Evolutionary conservation across 2,888 invertebrate species (phyloP), one percentile per base, ranked within the genome.

Genomic region (Oxystoma pomonae): DNA sequence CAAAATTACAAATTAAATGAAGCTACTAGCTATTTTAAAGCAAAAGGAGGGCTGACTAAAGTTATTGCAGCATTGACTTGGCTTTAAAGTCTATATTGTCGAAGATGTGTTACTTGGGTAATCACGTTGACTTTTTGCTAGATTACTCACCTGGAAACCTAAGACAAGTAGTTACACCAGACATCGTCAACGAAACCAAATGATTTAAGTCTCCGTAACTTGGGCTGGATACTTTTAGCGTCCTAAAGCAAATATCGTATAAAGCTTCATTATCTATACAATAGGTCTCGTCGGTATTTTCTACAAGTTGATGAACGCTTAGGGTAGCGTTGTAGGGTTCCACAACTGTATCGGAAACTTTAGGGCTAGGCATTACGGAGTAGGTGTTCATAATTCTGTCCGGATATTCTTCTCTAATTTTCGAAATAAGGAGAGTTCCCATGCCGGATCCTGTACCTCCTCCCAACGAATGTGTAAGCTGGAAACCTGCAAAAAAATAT

Each of bases 161-260:
- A 22, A 93, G 85, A 77, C 91, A 91, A 60, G 91, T 91, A 12
- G 92, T 92, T n/a, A 92, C 91, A 50, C 92, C 92, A 50, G 91
- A 91, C 92, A 92, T 92, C 58, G 92, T 92, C 63, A 90, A 80
- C 20, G 91, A 90, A 16, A 93, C 94, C 65, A 95, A 83, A 81
- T 96, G 91, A 80, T 95, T 95, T 66, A 95, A 83, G 80, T 96
- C 95, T 59, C 93, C 92, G 77, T 96, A 96, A 59, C 92, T 91
- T 17, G 95, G 95, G 74, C 91, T 92, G 58, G 87, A 86, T 18
- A 91, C 85, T 81, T 93, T 93, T 67, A 94, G 83, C n/a, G 93
- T 94, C 74, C 94, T 86, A 83, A 93, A 94, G 83, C 94, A 94
- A 74, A 94, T 94, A 75, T 94, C 92, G 80, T 90, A 90, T 19